These are phyloP conservation scores for Clanis bilineata DNA, from an alignment of 2,888 invertebrate genomes.

Conservation along the genomic window DNA sequence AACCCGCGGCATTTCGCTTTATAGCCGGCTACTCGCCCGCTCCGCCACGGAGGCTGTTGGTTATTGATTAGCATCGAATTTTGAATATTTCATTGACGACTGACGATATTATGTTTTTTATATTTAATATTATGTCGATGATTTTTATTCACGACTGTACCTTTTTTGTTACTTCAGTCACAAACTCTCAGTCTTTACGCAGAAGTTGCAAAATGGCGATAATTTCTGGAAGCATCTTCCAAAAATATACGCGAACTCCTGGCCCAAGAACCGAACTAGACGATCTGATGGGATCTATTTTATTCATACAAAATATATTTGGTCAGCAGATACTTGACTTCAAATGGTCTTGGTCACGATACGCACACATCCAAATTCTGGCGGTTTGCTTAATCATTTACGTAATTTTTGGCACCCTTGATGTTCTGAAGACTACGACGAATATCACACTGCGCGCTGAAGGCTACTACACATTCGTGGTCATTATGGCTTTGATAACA, in stretches of 20 bases:
- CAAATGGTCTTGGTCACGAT: slow-evolving; percentile 52
- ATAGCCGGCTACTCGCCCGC: no score
- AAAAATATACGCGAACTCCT: slow-evolving; percentile 46
- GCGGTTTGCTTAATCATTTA: slow-evolving; percentile 44
- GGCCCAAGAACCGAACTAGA: slow-evolving; percentile 51
- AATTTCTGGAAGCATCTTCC: slow-evolving; percentile 30
- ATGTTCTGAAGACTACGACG: slow-evolving; percentile 37
- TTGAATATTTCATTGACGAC: no score
- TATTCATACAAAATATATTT: slow-evolving; percentile 47
- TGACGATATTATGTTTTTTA: no score
- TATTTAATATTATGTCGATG: neutral
- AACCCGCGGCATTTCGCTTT: no score
- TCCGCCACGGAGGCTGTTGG: no score
- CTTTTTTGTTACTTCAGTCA: slow-evolving; percentile 22
- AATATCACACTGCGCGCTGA: slow-evolving; percentile 47
- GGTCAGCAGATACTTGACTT: slow-evolving; percentile 60
- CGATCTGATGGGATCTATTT: slow-evolving; percentile 37
- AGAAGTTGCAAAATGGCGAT: slow-evolving; percentile 40
- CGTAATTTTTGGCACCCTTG: slow-evolving; percentile 52
- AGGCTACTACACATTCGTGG: slow-evolving; percentile 50
- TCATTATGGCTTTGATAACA: slow-evolving; percentile 39
- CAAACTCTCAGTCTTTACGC: slow-evolving; percentile 17
- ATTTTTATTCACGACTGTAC: slow-evolving; percentile 28
- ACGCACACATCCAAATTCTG: slow-evolving; percentile 39
- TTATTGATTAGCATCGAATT: no score